Evolutionary conservation across 2,113 vertebrate genomes (phyloP).

Genomic region (Mastomys coucha): DNA sequence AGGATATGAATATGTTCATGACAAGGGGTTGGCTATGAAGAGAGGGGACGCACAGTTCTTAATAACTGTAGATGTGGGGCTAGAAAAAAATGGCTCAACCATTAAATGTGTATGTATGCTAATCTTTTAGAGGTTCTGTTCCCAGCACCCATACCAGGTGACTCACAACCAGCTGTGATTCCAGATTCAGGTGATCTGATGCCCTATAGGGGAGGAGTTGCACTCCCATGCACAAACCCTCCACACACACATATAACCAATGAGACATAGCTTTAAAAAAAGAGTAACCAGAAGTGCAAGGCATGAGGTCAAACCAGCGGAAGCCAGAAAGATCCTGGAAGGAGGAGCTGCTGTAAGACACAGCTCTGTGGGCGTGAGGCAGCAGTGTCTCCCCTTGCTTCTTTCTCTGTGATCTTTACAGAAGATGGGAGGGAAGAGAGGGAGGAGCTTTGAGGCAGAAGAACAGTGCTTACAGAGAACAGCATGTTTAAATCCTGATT

Average conservation of each 20-base stretch:
- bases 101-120: neutral
- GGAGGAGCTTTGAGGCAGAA: neutral
- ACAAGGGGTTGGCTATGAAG: neutral
- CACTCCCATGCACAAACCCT: neutral
- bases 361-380: fast-evolving
- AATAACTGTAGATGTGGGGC: neutral
- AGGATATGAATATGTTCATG: neutral
- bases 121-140: neutral
- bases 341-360: neutral
- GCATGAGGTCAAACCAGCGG: neutral
- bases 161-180: neutral
- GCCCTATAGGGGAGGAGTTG: neutral
- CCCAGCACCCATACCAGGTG: neutral
- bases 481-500: neutral
- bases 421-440: neutral
- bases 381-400: neutral
- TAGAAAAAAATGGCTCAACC: neutral
- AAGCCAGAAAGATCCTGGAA: neutral
- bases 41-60: neutral
- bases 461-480: neutral
- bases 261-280: too few relatives aligned
- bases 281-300: too few relatives aligned
- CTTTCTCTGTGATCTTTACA: neutral
- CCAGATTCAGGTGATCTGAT: neutral
- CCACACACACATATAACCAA: neutral